Conservation (phyloP, 2,797 vertebrate genomes). For the Clamator glandarius region DNA sequence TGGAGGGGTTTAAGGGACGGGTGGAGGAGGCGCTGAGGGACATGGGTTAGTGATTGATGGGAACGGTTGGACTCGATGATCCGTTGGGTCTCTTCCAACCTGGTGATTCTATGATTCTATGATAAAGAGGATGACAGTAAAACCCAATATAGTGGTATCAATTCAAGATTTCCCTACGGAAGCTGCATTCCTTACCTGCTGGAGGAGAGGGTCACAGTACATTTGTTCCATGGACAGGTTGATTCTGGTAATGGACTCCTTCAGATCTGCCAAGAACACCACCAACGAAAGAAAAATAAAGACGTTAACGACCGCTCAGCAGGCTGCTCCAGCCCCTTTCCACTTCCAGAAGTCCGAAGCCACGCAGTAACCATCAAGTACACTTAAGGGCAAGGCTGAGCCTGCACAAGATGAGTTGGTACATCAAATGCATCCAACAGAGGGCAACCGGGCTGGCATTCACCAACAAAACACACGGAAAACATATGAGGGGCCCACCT, state of each 20-base stretch:
- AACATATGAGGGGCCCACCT: slow-evolving; percentile 71
- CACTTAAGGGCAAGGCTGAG: background rate
- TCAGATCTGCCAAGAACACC: slow-evolving; percentile 83
- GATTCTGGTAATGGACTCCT: slow-evolving; percentile 85
- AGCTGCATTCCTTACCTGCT: slow-evolving; percentile 82
- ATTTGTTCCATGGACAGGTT: slow-evolving; percentile 86
- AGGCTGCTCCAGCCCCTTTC: background rate
- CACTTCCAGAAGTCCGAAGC: background rate
- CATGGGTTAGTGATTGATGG: too few species aligned
- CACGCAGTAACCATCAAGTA: background rate
- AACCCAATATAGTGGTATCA: background rate
- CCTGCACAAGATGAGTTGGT: too few species aligned
- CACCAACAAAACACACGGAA: background rate
- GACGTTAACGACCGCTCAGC: background rate
- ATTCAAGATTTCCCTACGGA: rapidly evolving
- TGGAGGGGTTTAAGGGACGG: too few species aligned
- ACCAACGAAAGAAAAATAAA: background rate
- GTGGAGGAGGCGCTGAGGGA: too few species aligned
- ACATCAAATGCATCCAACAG: background rate
- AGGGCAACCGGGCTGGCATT: background rate
- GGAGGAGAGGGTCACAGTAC: slow-evolving; percentile 90
- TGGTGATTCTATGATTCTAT: too few species aligned
- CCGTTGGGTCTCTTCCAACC: too few species aligned
- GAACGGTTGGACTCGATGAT: too few species aligned
- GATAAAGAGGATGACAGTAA: background rate